Conservation (phyloP, 1,140 invertebrate species). For the Euura lappo region DNA sequence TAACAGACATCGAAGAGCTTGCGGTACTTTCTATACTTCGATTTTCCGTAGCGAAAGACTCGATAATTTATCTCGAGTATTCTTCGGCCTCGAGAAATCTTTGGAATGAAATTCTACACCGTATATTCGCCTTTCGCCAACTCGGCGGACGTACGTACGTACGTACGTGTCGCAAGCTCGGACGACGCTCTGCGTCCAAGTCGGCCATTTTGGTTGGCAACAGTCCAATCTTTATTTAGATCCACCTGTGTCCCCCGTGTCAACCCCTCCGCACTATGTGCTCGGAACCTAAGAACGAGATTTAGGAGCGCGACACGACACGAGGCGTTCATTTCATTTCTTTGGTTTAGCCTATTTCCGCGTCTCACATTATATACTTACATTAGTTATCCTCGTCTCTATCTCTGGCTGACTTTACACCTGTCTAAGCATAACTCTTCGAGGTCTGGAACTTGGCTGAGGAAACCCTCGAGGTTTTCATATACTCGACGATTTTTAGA, state of each 20-base stretch:
- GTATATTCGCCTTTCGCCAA: slow-evolving; percentile 11
- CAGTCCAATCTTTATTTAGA: slow-evolving; percentile 62
- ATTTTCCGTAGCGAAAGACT: too few species aligned
- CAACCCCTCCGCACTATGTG: slow-evolving; percentile 37
- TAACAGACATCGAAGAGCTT: too few species aligned
- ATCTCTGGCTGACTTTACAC: not conserved
- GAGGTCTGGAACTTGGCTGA: too few species aligned
- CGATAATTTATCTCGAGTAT: too few species aligned
- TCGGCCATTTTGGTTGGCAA: slow-evolving; percentile 56
- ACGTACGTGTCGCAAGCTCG: not conserved
- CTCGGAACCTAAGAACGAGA: not conserved
- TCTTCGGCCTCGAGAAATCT: too few species aligned
- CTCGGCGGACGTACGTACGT: slow-evolving; percentile 23
- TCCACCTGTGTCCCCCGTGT: slow-evolving; percentile 58
- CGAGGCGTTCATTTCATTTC: not conserved
- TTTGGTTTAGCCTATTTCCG: slow-evolving; percentile 1
- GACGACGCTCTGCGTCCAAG: slow-evolving; percentile 33
- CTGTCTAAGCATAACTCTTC: not conserved
- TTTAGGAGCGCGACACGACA: not conserved
- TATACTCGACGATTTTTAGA: too few species aligned
- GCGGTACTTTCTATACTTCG: too few species aligned
- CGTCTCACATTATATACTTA: not conserved
- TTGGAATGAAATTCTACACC: slow-evolving; percentile 37
- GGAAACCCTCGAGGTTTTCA: too few species aligned
- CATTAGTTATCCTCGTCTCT: not conserved